Percentiles rank a stretch among this genome's conserved stretches.
Evolutionary conservation across 2,888 invertebrate species (phyloP).

Genomic region (Petrolisthes cinctipes): DNA sequence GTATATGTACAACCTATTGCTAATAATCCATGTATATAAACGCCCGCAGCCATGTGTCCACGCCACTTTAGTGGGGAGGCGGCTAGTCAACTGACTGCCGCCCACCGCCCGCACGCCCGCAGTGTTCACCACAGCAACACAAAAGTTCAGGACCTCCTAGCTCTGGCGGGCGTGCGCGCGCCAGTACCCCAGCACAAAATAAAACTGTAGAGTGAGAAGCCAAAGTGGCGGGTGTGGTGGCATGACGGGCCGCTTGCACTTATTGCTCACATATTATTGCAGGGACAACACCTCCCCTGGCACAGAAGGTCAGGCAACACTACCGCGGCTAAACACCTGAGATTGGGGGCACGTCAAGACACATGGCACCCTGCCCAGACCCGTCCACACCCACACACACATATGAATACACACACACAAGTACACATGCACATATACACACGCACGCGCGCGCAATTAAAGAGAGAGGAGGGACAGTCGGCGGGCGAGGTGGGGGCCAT

Average conservation of each 20-base stretch:
- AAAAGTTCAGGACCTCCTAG: background rate
- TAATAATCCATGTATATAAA: conserved; percentile 56
- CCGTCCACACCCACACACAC: background rate
- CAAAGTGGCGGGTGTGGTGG: conserved; percentile 32
- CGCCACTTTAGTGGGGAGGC: conserved; percentile 34
- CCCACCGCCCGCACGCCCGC: background rate
- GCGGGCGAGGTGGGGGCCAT: background rate
- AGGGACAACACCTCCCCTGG: conserved; percentile 45
- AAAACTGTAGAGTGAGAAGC: background rate
- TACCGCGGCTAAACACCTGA: conserved; percentile 48
- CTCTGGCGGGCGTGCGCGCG: background rate
- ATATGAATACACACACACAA: background rate
- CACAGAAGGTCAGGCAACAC: conserved; percentile 45
- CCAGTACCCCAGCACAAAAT: conserved; percentile 9
- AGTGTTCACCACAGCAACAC: conserved; percentile 2
- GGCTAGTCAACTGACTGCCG: background rate
- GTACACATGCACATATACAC: background rate
- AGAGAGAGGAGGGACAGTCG: background rate
- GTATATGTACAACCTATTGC: conserved; percentile 54
- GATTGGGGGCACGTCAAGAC: conserved; percentile 49
- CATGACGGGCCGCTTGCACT: conserved; percentile 39
- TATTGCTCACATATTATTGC: conserved; percentile 59
- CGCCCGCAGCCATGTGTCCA: conserved; percentile 20
- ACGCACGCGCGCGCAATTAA: no score
- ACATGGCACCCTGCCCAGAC: conserved; percentile 22